Percentiles rank a stretch among this genome's conserved stretches.
phyloP scores from a whole-genome alignment of 2,888 invertebrate genomes.

The Apotomis betuletana region DNA sequence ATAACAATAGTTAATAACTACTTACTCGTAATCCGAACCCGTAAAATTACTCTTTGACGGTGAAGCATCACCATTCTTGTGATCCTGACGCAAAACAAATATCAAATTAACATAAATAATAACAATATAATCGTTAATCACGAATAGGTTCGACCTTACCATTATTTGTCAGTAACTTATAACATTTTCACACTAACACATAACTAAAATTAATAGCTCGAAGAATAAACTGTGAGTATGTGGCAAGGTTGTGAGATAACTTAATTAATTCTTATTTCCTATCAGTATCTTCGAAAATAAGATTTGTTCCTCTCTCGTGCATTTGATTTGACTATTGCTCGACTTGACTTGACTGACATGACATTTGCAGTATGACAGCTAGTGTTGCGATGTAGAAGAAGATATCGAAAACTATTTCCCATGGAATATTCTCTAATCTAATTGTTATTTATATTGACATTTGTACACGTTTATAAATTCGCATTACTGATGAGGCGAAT shows the following conservation, averaged over 20 bases:
- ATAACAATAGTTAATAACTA: conserved; percentile 46
- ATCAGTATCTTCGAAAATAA: conserved; percentile 14
- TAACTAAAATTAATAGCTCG: not conserved
- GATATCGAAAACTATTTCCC: not conserved
- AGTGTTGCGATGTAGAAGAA: not conserved
- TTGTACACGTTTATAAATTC: no score
- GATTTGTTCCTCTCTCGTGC: conserved; percentile 20
- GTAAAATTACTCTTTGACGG: conserved; percentile 58
- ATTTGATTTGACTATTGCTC: conserved; percentile 27
- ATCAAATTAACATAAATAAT: conserved; percentile 12
- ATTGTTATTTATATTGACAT: no score
- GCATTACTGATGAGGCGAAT: no score
- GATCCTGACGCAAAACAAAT: conserved; percentile 40
- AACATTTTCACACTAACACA: conserved; percentile 22
- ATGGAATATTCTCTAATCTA: no score
- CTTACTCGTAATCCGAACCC: conserved; percentile 71
- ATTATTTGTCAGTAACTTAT: conserved; percentile 23
- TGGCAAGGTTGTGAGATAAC: conserved; percentile 22
- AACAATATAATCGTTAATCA: conserved; percentile 4
- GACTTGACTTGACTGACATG: conserved; percentile 1
- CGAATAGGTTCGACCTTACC: conserved; percentile 27
- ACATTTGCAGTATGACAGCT: conserved; percentile 19
- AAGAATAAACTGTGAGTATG: not conserved
- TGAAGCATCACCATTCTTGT: conserved; percentile 45
- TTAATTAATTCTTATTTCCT: conserved; percentile 14